Percentiles rank a stretch among this genome's conserved stretches.
Conservation (phyloP, 2,888 invertebrate species). For the Drosophila macrothrix region DNA sequence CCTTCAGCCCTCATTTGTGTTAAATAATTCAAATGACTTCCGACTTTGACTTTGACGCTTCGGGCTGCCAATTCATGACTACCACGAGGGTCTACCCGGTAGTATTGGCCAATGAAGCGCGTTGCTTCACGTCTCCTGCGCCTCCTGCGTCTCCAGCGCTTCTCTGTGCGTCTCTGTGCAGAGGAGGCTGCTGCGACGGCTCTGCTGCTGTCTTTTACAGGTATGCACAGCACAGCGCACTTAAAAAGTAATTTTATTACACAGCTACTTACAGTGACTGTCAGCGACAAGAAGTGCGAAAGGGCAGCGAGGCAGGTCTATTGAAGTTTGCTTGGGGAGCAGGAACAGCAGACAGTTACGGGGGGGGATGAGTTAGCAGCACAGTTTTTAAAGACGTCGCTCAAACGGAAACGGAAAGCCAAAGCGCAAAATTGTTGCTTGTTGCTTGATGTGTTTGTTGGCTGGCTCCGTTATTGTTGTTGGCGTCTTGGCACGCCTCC, state of each 20-base stretch:
- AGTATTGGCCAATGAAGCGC: conserved; percentile 41
- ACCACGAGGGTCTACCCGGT: background rate
- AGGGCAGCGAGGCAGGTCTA: conserved; percentile 24
- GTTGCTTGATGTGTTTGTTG: conserved; percentile 33
- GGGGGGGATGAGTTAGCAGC: conserved; percentile 19
- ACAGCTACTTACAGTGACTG: conserved; percentile 74
- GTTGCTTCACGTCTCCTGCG: background rate
- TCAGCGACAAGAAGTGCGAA: conserved; percentile 37
- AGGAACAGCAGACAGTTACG: background rate
- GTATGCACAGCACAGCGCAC: conserved; percentile 72
- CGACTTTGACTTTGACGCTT: conserved; percentile 69
- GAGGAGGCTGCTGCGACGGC: background rate
- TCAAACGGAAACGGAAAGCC: conserved; percentile 62
- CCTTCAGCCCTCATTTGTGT: conserved; percentile 26
- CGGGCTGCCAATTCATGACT: conserved; percentile 41
- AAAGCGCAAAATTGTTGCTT: conserved; percentile 59
- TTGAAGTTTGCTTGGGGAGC: background rate
- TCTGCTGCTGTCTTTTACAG: conserved; percentile 30
- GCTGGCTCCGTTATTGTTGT: conserved; percentile 14
- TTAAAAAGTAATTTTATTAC: conserved; percentile 82
- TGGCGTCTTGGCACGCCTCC: conserved; percentile 33
- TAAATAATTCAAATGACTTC: conserved; percentile 78
- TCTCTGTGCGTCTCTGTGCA: background rate
- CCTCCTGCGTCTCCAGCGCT: background rate
- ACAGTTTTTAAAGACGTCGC: conserved; percentile 49